phyloP scores from a whole-genome alignment of 1,140 invertebrate species.

The Asbolus verrucosus region DNA sequence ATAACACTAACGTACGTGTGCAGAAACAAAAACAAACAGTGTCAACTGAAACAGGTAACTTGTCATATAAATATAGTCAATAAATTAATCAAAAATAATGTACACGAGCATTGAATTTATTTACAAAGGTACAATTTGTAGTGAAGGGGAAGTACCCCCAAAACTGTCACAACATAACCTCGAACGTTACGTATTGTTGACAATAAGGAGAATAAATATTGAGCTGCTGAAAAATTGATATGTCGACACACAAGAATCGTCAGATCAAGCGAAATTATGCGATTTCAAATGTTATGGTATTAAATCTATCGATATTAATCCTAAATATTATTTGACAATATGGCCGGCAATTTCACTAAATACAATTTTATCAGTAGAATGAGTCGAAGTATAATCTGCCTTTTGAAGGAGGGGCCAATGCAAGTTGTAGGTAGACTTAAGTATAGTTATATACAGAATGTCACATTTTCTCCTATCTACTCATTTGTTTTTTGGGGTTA shows the following conservation, averaged over 20 bases:
- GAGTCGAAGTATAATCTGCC: conserved; percentile 13
- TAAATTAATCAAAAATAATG: conserved; percentile 13
- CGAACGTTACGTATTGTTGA: not conserved
- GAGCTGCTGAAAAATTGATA: conserved; percentile 43
- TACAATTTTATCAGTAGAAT: conserved; percentile 10
- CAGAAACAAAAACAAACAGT: conserved; percentile 15
- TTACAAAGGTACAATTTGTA: conserved; percentile 36
- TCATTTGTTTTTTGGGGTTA: conserved; percentile 20
- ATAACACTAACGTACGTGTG: conserved; percentile 47
- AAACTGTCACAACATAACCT: conserved; percentile 22
- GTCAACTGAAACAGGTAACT: conserved; percentile 28
- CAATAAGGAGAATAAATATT: conserved; percentile 6
- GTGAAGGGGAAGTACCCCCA: not conserved
- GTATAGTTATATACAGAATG: conserved; percentile 31
- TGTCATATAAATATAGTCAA: conserved; percentile 28
- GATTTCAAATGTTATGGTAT: conserved; percentile 8
- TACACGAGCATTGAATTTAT: conserved; percentile 37
- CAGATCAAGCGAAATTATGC: conserved; percentile 35
- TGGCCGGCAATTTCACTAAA: conserved; percentile 43
- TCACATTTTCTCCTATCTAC: conserved; percentile 24
- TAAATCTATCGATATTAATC: conserved; percentile 10
- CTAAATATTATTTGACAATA: conserved; percentile 41
- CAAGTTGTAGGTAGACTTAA: conserved; percentile 2
- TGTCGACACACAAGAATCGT: conserved; percentile 35
- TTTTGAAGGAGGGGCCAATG: conserved; percentile 6